Base-by-base conservation (phyloP, 2,888 invertebrate species). In the Leptinotarsa rubiginosa region DNA sequence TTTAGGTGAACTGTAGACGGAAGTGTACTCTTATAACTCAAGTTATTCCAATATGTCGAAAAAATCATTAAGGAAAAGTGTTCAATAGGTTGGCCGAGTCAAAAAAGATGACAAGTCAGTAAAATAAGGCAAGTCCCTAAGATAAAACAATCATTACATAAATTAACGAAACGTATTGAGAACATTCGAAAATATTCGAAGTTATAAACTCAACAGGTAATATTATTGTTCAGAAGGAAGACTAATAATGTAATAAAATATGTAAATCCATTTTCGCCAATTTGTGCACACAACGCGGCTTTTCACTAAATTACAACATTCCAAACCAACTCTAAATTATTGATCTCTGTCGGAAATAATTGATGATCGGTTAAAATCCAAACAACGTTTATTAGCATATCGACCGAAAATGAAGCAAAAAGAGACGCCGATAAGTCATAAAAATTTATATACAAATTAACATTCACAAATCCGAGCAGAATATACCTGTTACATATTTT, bases 361-460 rank as follows among this genome's bases (percentile, higher is more conserved):
- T 69, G 56, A 69, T 59, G 54, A 56, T 67, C 22, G 49, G 20
- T 56, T 47, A 47, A 52, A 69, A 69, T 59, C 15, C 68, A 56
- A 69, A 69, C 68, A 56, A 41, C 68, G 31, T 69, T 69, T 54
- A 54, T 68, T 69, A 69, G 56, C 69, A 59, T 69, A 69, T 69
- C 56, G 22, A 15, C 52, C 56, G 22, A 69, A 69, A 69, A 56
- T 69, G 56, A 20, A 69, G 56, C 41, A 47, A 69, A 69, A 69
- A 69, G 56, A 31, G 31, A n/a, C 31, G 50, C 65, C 49, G 49
- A 65, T 74, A 67, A 71, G 41, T 69, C 65, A 69, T 69, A 68
- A 74, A 71, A 74, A 74, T 74, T 64, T 71, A 71, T 74, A 62
- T 70, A 71, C 70, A 69, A 69, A 75, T 75, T 75, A 75, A 75